Conservation (phyloP, 2,113 vertebrate species). For the Macroglossus sobrinus region DNA sequence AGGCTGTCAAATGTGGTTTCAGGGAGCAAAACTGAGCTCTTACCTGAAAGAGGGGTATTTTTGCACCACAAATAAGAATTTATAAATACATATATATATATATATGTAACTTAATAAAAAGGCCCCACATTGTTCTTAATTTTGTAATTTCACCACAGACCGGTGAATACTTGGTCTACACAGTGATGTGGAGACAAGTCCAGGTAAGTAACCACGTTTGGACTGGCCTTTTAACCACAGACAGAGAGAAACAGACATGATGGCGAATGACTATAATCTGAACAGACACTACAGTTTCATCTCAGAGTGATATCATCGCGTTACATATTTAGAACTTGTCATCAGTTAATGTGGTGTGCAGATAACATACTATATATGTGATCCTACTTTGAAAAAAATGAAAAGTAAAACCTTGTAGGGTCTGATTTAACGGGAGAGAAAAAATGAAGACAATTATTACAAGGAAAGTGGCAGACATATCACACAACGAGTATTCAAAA, state of each 20-base stretch:
- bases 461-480: not conserved
- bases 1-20: not conserved
- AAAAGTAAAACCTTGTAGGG: not conserved
- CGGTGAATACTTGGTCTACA: too few relatives aligned
- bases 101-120: not conserved
- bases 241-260: not conserved
- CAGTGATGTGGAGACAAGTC: not conserved
- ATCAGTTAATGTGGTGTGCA: not conserved
- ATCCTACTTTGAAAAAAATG: not conserved
- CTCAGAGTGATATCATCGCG: not conserved
- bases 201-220: not conserved
- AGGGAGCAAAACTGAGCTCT: not conserved
- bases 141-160: not conserved
- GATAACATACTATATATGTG: not conserved
- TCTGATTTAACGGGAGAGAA: not conserved
- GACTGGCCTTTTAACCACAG: not conserved
- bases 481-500: not conserved
- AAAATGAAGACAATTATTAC: not conserved
- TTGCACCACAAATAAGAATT: not conserved
- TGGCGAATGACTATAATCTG: not conserved
- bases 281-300: not conserved
- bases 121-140: not conserved
- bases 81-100: not conserved
- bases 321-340: not conserved
- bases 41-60: not conserved